Base-by-base conservation (phyloP, 2,888 invertebrate genomes). In the Cloeon dipterum region DNA sequence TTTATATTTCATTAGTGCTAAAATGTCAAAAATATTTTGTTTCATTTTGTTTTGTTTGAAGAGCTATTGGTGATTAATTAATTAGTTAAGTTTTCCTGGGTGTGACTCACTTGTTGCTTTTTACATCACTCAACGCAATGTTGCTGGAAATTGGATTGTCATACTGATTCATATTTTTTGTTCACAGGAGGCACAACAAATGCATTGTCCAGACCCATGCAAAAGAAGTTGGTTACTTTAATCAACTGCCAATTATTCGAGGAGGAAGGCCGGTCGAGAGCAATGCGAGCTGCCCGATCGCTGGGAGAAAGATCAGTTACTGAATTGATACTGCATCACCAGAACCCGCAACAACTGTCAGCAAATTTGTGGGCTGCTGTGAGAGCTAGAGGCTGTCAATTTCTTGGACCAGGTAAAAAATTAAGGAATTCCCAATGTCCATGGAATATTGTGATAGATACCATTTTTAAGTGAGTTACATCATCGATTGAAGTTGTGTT, bases 311-410 rank as follows among this genome's bases (percentile, higher is more conserved):
- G 94, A 34, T 83, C 86, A 1, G 88, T 93, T 39, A 88, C 86
- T 1, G 93, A 93, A 56, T 64, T 96, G 20, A 85, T 94, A 48
- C 58, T 93, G 32, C 85, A 88, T 50, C 89, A 93, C 55, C 94
- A 96, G 64, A 91, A 91, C 61, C 86, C 89, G 1, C 88, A 91
- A 52, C 91, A 94, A 55, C 61, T 94, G 32, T 75, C 76, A 40
- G 85, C 91, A 5, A 89, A 91, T 57, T 61, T 96, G 32, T 96
- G 96, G 96, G 89, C 93, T 29, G 93, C 94, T 19, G 93, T 96
- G 8, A 64, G 96, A 33, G 85, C 89, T 1, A 69, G 94, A 39
- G 96, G 96, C 35, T 98, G 96, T 52, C 96, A 98, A 60, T 96
- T 98, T 61, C 69, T 96, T 20, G 96, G 96, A 5, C 94, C 94